Evolutionary conservation across 2,888 invertebrate genomes (phyloP), one percentile per base, ranked within the genome.

Genomic region (Himalopsyche tibetana): DNA sequence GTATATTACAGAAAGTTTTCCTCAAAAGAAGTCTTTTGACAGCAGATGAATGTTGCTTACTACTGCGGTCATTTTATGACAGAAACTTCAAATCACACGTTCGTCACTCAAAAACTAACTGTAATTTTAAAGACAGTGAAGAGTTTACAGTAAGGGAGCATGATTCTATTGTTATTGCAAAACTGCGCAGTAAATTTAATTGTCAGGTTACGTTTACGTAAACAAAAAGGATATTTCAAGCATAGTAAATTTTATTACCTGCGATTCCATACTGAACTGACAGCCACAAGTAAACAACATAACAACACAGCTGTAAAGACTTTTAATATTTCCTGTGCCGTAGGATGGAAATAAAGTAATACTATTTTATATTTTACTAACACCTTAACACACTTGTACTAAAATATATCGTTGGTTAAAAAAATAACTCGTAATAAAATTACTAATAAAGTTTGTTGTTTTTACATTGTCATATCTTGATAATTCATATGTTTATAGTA

Each of bases 21-120:
- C 19, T 63, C 4, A 56, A 19, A 63, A 63, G 63, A 63, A 63
- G 4, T 63, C 19, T 19, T 63, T 19, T 19, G 19, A 28, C 63
- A 8, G 4, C 63, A 63, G 28, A 63, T 28, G 6, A 63, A 9
- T 19, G 28, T 63, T 63, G 11, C 63, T 51, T 51, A 4, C 4
- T 63, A 6, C 63, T 63, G 63, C 63, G 63, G 63, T 19, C 28
- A 63, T 4, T 63, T 63, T 63, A 28, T 28, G 28, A 28, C 2
- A 63, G 63, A 63, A 63, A 63, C 63, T 63, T 63, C 63, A 63
- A 63, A 63, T 63, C 63, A 9, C 63, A 63, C 63, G 63, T 63
- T 63, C 28, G 8, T 63, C 63, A 63, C 8, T 63, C 2, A 55
- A 63, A 56, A 56, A 19, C 6, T 63, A 6, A 63, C 63, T 63